Percentiles rank a stretch among this genome's conserved stretches.
Evolutionary conservation across 2,888 invertebrate genomes (phyloP).

Genomic region (Mayetiola destructor): DNA sequence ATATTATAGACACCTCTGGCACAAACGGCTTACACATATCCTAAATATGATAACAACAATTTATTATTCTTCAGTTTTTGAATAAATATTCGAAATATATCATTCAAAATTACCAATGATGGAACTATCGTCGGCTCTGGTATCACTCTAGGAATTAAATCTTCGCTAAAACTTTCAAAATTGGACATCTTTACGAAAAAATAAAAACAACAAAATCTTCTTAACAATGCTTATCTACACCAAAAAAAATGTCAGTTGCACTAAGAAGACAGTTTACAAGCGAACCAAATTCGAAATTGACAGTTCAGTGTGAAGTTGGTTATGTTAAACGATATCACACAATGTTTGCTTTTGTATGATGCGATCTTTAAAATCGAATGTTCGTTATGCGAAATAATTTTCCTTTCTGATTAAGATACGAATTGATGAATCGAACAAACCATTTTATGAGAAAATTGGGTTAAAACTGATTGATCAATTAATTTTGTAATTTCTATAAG

Average conservation of each 20-base stretch:
- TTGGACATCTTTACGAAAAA: neutral
- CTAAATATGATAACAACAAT: neutral
- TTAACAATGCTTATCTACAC: neutral
- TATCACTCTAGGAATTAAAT: neutral
- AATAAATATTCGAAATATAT: neutral
- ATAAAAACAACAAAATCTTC: neutral
- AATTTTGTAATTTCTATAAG: too few relatives aligned
- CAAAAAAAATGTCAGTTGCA: neutral
- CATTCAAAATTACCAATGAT: neutral
- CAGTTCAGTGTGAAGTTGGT: neutral
- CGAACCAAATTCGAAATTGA: neutral
- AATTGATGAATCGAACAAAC: too few relatives aligned
- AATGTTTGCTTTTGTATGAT: too few relatives aligned
- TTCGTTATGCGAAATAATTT: too few relatives aligned
- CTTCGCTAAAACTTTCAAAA: slow-evolving; percentile 13
- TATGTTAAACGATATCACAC: neutral
- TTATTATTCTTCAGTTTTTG: neutral
- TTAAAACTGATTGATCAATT: neutral
- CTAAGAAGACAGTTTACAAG: neutral
- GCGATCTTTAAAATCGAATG: neutral
- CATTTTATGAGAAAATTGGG: too few relatives aligned
- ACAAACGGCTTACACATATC: slow-evolving; percentile 5
- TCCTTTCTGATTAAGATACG: too few relatives aligned
- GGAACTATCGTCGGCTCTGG: neutral
- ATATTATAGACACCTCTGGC: slow-evolving; percentile 3